These are phyloP conservation scores for Eospalax fontanierii DNA, from an alignment of 2,797 vertebrate genomes.

Conservation along the genomic window DNA sequence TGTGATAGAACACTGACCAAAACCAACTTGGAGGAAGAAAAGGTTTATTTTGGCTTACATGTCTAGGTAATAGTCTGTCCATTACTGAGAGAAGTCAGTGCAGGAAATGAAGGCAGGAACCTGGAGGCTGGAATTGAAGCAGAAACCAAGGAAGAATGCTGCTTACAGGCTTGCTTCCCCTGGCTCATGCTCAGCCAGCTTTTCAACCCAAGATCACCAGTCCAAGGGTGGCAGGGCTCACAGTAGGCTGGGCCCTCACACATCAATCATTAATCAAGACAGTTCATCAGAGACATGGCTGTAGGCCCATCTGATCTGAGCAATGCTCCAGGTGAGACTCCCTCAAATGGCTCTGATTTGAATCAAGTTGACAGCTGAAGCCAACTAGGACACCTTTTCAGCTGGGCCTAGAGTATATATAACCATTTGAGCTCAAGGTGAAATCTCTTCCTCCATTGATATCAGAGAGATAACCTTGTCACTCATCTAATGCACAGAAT, in stretches of 20 bases:
- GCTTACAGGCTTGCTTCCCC: not conserved
- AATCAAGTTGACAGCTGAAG: not conserved
- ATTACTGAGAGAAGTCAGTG: not conserved
- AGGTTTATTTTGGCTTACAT: not conserved
- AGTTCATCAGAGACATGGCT: not conserved
- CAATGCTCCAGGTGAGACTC: not conserved
- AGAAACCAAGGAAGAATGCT: not conserved
- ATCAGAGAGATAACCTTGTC: not conserved
- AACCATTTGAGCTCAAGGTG: not conserved
- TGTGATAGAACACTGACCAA: no score
- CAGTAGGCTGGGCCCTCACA: not conserved
- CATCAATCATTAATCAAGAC: not conserved
- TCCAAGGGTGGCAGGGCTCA: not conserved
- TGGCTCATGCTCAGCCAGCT: not conserved
- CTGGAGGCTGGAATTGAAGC: not conserved
- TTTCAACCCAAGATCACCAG: not conserved
- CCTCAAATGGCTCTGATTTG: not conserved
- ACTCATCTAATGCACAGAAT: not conserved
- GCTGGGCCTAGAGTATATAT: not conserved
- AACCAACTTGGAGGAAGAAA: not conserved
- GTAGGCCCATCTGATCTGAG: not conserved
- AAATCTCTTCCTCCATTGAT: not conserved
- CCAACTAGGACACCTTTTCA: not conserved
- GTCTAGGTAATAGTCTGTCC: not conserved
- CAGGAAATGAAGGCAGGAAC: not conserved